Conservation (phyloP, 2,888 invertebrate species). For the Hesperia comma region DNA sequence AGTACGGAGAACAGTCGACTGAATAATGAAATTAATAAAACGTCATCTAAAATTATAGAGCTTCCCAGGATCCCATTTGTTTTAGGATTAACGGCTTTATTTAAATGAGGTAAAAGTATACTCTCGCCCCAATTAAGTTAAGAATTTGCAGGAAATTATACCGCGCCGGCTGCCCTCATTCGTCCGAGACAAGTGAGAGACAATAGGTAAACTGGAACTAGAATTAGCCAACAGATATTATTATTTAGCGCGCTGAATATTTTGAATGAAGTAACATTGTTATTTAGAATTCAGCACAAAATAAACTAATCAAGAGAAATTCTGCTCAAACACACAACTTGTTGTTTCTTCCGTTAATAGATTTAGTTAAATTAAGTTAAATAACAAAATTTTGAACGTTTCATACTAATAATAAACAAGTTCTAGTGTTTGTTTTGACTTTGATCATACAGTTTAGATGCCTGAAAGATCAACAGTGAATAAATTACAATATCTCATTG, state of each 20-base stretch:
- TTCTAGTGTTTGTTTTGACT: no score
- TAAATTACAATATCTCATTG: no score
- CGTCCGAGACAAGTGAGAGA: constrained; percentile 24
- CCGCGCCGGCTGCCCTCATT: constrained; percentile 26
- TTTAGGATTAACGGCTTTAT: constrained; percentile 35
- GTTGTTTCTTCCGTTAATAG: no score
- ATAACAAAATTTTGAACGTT: no score
- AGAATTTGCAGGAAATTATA: constrained; percentile 34
- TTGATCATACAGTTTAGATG: no score
- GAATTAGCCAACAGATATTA: constrained; percentile 34
- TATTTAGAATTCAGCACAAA: background rate
- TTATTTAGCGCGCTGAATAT: constrained; percentile 20
- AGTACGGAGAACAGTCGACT: background rate
- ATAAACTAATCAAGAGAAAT: no score
- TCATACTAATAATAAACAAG: no score
- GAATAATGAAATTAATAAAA: constrained; percentile 28
- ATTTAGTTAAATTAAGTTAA: no score
- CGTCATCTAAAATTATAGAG: constrained; percentile 31
- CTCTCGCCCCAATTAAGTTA: constrained; percentile 32
- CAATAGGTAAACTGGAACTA: constrained; percentile 35
- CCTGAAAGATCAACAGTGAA: no score
- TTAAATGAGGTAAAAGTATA: constrained; percentile 36
- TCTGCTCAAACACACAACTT: background rate
- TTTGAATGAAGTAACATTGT: constrained; percentile 11
- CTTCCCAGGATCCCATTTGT: constrained; percentile 30